Conservation (phyloP, 2,888 invertebrate genomes). For the Campopleginae sp. region DNA sequence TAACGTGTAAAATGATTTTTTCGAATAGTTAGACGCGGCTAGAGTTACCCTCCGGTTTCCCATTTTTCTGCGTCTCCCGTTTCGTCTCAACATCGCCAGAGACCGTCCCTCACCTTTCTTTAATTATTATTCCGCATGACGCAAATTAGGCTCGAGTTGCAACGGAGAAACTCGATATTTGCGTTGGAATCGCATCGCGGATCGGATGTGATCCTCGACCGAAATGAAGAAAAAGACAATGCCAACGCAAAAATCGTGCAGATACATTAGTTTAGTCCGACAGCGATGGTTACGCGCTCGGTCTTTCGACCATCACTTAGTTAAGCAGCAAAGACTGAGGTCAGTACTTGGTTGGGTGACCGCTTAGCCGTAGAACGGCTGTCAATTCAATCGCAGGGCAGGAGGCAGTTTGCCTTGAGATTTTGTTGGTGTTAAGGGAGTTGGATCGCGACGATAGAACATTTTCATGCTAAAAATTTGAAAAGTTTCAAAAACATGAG, state of each 20-base stretch:
- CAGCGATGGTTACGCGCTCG: too few species aligned
- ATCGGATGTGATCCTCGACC: slow-evolving; percentile 8
- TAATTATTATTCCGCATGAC: slow-evolving; percentile 46
- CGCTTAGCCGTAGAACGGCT: too few species aligned
- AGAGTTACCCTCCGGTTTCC: slow-evolving; percentile 21
- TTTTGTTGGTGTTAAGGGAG: too few species aligned
- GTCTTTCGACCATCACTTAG: too few species aligned
- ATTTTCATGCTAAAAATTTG: too few species aligned
- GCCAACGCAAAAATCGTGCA: not conserved
- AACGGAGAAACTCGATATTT: slow-evolving; percentile 40
- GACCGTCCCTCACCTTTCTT: slow-evolving; percentile 4
- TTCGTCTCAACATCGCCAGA: slow-evolving; percentile 4
- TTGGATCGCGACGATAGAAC: too few species aligned
- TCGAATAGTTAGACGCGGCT: not conserved
- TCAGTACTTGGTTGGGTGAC: too few species aligned
- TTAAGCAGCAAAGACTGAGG: too few species aligned
- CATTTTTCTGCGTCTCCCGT: slow-evolving; percentile 20
- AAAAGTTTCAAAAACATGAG: too few species aligned
- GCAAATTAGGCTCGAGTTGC: slow-evolving; percentile 38
- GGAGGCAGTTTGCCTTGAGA: too few species aligned
- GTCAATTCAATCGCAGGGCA: too few species aligned
- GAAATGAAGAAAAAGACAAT: not conserved
- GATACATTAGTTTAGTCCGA: too few species aligned
- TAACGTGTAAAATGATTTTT: slow-evolving; percentile 9
- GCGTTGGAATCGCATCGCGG: slow-evolving; percentile 10